A percentile compares a stretch with the other conserved stretches of the same genome.
Evolutionary conservation across 2,797 vertebrate genomes (phyloP).

Genomic region (Crax fasciolata): DNA sequence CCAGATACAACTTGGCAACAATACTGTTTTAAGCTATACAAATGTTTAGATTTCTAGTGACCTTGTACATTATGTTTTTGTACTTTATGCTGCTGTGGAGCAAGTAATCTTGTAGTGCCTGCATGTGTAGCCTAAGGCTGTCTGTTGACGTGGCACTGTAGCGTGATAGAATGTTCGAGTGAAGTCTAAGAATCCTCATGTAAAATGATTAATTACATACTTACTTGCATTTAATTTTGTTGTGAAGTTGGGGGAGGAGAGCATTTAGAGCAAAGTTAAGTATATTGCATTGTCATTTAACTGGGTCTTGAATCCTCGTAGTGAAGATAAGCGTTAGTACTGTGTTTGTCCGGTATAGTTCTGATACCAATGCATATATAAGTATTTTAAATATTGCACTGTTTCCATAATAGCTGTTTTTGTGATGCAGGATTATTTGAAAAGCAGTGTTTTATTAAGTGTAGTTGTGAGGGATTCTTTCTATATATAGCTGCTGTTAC

Average conservation of each 20-base stretch:
- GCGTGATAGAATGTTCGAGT: background rate
- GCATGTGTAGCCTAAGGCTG: background rate
- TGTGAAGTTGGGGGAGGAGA: slow-evolving; percentile 44
- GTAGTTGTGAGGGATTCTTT: slow-evolving; percentile 1
- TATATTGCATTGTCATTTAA: background rate
- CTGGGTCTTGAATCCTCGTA: background rate
- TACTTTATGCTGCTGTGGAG: slow-evolving; percentile 24
- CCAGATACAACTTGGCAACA: slow-evolving; percentile 72
- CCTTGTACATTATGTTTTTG: slow-evolving; percentile 54
- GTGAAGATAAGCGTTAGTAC: slow-evolving; percentile 24
- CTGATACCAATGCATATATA: slow-evolving; percentile 2
- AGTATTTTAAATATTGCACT: slow-evolving; percentile 16
- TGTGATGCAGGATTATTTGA: slow-evolving; percentile 18
- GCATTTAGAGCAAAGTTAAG: background rate
- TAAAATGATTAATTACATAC: background rate
- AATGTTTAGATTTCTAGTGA: slow-evolving; percentile 57
- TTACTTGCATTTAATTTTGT: slow-evolving; percentile 52
- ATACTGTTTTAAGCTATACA: slow-evolving; percentile 48
- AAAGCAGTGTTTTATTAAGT: slow-evolving; percentile 11
- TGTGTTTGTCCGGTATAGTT: background rate
- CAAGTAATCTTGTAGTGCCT: slow-evolving; percentile 25
- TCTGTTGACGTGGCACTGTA: slow-evolving; percentile 25
- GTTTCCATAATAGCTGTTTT: background rate
- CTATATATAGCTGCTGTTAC: slow-evolving; percentile 17
- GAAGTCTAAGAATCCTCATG: background rate